Evolutionary conservation across 2,113 vertebrate genomes (phyloP).

Genomic region (Taxidea taxus): DNA sequence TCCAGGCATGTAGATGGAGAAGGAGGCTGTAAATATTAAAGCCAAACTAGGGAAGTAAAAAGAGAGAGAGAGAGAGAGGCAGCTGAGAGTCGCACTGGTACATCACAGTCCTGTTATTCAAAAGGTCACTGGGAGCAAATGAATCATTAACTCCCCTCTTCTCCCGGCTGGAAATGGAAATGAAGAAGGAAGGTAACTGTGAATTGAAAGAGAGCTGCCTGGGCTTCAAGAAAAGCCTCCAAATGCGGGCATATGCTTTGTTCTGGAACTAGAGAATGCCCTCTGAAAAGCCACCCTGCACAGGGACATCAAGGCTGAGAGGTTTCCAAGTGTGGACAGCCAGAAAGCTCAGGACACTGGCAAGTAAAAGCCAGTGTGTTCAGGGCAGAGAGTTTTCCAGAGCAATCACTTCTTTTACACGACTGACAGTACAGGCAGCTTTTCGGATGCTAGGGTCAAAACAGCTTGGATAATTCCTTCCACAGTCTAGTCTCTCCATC

Average conservation of each 20-base stretch:
- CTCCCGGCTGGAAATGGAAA: slow-evolving; percentile 85
- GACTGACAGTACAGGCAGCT: slow-evolving; percentile 23
- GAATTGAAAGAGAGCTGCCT: slow-evolving; percentile 51
- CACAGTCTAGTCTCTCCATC: slow-evolving; percentile 14
- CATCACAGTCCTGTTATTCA: slow-evolving; percentile 84
- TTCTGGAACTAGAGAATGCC: background rate
- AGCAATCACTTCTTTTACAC: background rate
- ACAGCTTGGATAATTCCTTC: slow-evolving; percentile 53
- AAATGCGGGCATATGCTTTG: background rate
- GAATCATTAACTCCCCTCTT: slow-evolving; percentile 93
- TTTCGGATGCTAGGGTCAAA: slow-evolving; percentile 34
- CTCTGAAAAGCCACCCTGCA: slow-evolving; percentile 31
- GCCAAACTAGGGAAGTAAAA: slow-evolving; percentile 76
- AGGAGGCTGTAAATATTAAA: slow-evolving; percentile 85
- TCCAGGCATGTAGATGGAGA: slow-evolving; percentile 83
- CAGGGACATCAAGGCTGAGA: slow-evolving; percentile 21
- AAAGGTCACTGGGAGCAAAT: slow-evolving; percentile 88
- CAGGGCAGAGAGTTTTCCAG: background rate
- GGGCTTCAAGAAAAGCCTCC: slow-evolving; percentile 38
- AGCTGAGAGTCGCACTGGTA: slow-evolving; percentile 70
- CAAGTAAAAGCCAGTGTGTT: background rate
- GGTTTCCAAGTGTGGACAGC: slow-evolving; percentile 37
- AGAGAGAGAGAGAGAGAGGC: background rate
- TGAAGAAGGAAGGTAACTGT: slow-evolving; percentile 63
- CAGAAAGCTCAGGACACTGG: background rate